phyloP scores from a whole-genome alignment of 2,113 vertebrate genomes.

The Austrofundulus limnaeus region DNA sequence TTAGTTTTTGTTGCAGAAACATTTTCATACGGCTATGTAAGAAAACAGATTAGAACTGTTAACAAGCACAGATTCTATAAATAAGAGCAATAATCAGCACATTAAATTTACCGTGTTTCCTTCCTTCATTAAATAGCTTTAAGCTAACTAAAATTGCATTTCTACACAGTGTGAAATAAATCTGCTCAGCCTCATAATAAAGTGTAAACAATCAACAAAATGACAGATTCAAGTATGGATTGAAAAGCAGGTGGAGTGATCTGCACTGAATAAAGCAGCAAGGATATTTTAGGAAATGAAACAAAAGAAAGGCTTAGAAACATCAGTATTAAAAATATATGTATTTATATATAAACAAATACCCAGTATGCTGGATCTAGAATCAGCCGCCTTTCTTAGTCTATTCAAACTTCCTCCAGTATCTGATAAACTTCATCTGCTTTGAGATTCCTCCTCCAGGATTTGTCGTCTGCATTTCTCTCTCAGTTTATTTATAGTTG shows the following conservation, averaged over 20 bases:
- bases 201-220: too few species aligned
- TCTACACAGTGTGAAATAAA: too few species aligned
- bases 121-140: too few species aligned
- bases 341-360: too few species aligned
- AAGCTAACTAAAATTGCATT: too few species aligned
- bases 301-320: conserved; percentile 7
- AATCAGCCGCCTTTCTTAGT: not conserved
- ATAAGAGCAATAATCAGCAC: too few species aligned
- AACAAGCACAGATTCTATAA: not conserved
- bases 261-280: conserved; percentile 7
- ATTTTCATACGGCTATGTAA: too few species aligned
- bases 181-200: too few species aligned
- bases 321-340: not conserved
- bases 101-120: too few species aligned
- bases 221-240: too few species aligned
- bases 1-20: too few species aligned
- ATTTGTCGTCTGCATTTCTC: conserved; percentile 80
- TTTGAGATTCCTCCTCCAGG: conserved; percentile 73
- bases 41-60: not conserved
- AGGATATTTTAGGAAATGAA: not conserved
- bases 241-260: too few species aligned
- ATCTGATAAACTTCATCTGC: conserved; percentile 10
- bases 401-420: not conserved
- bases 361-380: not conserved
- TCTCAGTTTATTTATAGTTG: conserved; percentile 84